Conservation (phyloP, 2,113 vertebrate species). For the Isurus oxyrinchus region DNA sequence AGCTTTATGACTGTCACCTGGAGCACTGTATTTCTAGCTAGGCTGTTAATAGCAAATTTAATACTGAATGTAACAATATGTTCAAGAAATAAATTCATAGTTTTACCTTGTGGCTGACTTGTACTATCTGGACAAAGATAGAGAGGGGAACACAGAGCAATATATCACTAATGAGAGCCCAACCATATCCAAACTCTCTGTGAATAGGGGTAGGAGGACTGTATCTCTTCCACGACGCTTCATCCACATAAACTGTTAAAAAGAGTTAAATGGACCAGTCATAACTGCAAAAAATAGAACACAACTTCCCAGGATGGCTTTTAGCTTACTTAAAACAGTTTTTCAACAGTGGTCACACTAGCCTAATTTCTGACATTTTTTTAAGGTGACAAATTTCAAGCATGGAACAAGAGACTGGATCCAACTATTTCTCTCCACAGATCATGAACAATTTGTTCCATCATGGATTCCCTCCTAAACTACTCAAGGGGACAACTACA, state of each 20-base stretch:
- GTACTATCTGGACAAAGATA: conserved; percentile 78
- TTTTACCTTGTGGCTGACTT: conserved; percentile 85
- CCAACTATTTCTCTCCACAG: neutral
- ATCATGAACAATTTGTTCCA: neutral
- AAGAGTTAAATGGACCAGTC: neutral
- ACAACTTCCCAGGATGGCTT: neutral
- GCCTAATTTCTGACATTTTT: neutral
- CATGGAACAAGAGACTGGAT: neutral
- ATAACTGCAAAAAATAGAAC: neutral
- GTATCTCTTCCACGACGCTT: conserved; percentile 72
- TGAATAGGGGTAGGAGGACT: conserved; percentile 73
- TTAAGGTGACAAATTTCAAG: neutral
- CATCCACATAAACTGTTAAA: conserved; percentile 68
- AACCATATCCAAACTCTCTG: conserved; percentile 70
- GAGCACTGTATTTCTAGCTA: neutral
- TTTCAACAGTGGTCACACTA: neutral
- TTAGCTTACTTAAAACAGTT: neutral
- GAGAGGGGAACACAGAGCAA: conserved; percentile 87
- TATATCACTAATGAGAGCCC: conserved; percentile 80
- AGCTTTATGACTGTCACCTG: neutral
- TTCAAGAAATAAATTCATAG: neutral
- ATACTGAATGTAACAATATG: neutral
- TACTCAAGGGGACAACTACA: no score
- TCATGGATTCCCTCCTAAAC: no score
- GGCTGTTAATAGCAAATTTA: neutral